These are phyloP conservation scores for Ylistrum balloti DNA, from an alignment of 1,140 invertebrate species.

Conservation along the genomic window DNA sequence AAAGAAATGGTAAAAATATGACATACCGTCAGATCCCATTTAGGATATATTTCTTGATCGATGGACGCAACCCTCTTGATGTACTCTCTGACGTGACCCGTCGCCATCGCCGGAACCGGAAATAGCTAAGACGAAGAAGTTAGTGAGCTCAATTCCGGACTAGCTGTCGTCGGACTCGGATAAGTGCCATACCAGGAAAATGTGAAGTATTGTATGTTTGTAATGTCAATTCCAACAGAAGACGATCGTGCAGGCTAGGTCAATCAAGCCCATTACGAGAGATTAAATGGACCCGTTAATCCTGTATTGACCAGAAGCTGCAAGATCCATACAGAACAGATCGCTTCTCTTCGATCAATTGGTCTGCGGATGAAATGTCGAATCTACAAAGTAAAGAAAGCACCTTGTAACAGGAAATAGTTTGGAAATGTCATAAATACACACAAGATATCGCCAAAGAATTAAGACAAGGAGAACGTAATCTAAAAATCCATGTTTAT, in stretches of 20 bases:
- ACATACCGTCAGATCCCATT: slow-evolving; percentile 75
- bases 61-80: slow-evolving; percentile 75
- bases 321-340: slow-evolving; percentile 15
- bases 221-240: slow-evolving; percentile 15
- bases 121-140: not conserved
- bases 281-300: slow-evolving; percentile 14
- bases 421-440: slow-evolving; percentile 28
- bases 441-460: slow-evolving; percentile 26
- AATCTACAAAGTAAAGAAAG: slow-evolving; percentile 5
- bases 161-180: slow-evolving; percentile 16
- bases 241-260: not conserved
- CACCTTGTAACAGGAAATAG: slow-evolving; percentile 22
- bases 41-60: slow-evolving; percentile 74
- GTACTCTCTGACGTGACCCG: slow-evolving; percentile 72
- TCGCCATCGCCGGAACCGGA: slow-evolving; percentile 53
- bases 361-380: not conserved
- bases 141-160: slow-evolving; percentile 14
- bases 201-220: not conserved
- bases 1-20: too few relatives aligned
- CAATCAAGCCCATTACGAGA: slow-evolving; percentile 20
- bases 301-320: not conserved
- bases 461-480: slow-evolving; percentile 16
- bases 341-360: not conserved
- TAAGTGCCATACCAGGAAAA: slow-evolving; percentile 15
- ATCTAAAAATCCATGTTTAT: slow-evolving; percentile 34